Conservation (phyloP, 1,140 invertebrate genomes). For the Neoseiulus cucumeris region DNA sequence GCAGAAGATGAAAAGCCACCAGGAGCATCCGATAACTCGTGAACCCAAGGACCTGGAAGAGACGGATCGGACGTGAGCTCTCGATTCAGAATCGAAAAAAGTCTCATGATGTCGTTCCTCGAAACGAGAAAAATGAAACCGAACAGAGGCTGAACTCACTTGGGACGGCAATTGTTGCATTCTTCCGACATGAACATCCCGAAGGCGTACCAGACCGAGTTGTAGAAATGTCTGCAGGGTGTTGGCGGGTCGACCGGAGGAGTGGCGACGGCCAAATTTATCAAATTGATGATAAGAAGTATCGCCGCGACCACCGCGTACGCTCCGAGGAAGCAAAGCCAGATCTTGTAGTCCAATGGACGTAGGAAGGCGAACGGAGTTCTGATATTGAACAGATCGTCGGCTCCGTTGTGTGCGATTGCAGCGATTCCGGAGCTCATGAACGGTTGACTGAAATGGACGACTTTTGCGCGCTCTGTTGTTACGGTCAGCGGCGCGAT, state of each 20-base stretch:
- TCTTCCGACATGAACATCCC: conserved; percentile 11
- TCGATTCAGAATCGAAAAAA: no score
- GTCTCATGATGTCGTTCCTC: no score
- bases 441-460: conserved; percentile 87
- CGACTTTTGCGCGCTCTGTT: conserved; percentile 63
- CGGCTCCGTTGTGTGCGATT: not conserved
- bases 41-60: not conserved
- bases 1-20: conserved; percentile 10
- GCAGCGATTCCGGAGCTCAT: conserved; percentile 52
- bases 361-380: conserved; percentile 7
- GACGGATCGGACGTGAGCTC: no score
- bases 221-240: not conserved
- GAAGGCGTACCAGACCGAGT: conserved; percentile 7
- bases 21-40: not conserved
- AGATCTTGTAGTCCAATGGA: conserved; percentile 3
- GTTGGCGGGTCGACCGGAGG: conserved; percentile 1
- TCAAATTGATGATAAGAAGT: not conserved
- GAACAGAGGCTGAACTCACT: not conserved
- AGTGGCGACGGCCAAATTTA: conserved; percentile 2
- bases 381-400: not conserved
- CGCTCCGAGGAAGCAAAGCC: not conserved
- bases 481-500: conserved; percentile 85
- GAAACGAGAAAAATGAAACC: no score
- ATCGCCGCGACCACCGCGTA: not conserved
- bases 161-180: conserved; percentile 7